Conservation (phyloP, 2,797 vertebrate genomes). For the Catharus ustulatus region DNA sequence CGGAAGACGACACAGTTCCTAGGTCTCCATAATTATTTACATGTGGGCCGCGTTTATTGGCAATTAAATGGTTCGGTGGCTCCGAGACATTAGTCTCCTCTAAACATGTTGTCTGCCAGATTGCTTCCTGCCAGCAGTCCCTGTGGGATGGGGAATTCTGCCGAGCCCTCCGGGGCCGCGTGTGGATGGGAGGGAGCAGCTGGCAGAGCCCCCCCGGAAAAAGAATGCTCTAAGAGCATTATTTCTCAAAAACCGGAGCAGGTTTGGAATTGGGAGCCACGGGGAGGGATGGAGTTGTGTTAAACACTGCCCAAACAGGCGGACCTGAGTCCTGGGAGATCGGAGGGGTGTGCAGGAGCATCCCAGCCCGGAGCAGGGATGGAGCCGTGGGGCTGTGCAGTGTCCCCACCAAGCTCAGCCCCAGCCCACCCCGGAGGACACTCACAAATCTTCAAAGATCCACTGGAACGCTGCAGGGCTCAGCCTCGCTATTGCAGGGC, state of each 20-base stretch:
- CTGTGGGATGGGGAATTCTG: not conserved
- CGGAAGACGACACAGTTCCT: not conserved
- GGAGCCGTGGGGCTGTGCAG: fast-evolving
- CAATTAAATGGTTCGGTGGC: constrained; percentile 52
- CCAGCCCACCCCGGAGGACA: not conserved
- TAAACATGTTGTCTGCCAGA: constrained; percentile 22
- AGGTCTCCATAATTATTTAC: constrained; percentile 28
- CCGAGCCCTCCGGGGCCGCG: not conserved
- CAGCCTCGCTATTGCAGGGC: not conserved
- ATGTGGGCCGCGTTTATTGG: constrained; percentile 27
- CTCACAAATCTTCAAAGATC: not conserved
- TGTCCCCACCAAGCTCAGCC: not conserved
- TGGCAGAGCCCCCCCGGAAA: not conserved
- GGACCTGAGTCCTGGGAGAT: not conserved
- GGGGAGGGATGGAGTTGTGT: not conserved
- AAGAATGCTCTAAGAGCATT: not conserved
- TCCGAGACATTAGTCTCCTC: constrained; percentile 37
- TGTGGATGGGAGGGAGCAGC: not conserved
- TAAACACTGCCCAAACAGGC: fast-evolving
- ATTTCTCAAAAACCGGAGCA: not conserved
- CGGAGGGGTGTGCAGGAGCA: not conserved
- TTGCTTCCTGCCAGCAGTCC: constrained; percentile 35
- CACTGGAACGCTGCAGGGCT: not conserved
- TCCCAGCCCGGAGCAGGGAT: not conserved
- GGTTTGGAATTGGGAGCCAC: not conserved